phyloP scores from a whole-genome alignment of 1,140 invertebrate species.

The Cecropterus lyciades region DNA sequence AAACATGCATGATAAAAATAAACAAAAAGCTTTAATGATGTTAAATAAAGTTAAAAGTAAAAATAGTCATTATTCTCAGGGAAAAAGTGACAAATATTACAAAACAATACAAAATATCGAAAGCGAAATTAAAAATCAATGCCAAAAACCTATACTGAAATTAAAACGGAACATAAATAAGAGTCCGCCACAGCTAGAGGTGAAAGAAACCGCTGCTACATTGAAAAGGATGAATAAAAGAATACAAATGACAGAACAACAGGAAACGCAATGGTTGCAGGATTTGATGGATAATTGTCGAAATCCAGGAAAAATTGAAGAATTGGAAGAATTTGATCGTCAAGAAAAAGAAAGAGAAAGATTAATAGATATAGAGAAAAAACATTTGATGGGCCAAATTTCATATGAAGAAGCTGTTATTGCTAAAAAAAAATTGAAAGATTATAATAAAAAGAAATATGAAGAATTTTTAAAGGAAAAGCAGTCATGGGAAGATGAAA shows the following conservation, averaged over 20 bases:
- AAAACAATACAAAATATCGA: slow-evolving; percentile 54
- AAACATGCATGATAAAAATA: slow-evolving; percentile 71
- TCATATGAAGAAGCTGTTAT: slow-evolving; percentile 84
- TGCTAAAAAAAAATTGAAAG: slow-evolving; percentile 77
- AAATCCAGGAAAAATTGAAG: slow-evolving; percentile 67
- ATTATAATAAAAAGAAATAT: slow-evolving; percentile 81
- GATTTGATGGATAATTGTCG: slow-evolving; percentile 74
- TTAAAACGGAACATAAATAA: slow-evolving; percentile 35
- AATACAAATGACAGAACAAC: slow-evolving; percentile 76
- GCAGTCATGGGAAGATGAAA: slow-evolving; percentile 71
- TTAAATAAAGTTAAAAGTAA: slow-evolving; percentile 70
- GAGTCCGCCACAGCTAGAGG: slow-evolving; percentile 45
- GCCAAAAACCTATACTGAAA: slow-evolving; percentile 44
- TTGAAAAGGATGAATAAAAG: slow-evolving; percentile 79
- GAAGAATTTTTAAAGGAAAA: slow-evolving; percentile 81
- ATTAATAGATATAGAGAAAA: slow-evolving; percentile 82
- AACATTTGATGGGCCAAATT: slow-evolving; percentile 84
- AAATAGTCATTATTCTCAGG: slow-evolving; percentile 56
- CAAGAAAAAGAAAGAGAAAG: slow-evolving; percentile 78
- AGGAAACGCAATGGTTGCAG: slow-evolving; percentile 83
- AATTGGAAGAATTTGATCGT: slow-evolving; percentile 73
- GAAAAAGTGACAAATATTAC: slow-evolving; percentile 59
- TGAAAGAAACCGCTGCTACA: slow-evolving; percentile 79
- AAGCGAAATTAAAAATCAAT: slow-evolving; percentile 51
- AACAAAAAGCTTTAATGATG: slow-evolving; percentile 71